Conservation (phyloP, 2,113 vertebrate species). For the Cacatua alba region DNA sequence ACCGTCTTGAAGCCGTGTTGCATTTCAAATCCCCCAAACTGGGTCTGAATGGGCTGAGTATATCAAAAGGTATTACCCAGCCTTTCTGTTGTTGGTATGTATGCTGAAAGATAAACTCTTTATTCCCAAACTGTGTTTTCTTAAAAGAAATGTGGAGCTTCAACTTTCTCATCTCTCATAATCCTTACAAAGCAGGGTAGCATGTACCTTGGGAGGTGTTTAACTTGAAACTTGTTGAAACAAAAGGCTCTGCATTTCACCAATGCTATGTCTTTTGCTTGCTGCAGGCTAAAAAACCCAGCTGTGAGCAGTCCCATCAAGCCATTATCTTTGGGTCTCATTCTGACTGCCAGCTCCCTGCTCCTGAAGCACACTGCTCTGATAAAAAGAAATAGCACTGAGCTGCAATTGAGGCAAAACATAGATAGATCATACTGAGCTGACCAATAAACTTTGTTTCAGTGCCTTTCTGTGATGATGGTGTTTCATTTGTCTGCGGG, state of each 20-base stretch:
- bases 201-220: neutral
- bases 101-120: neutral
- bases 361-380: neutral
- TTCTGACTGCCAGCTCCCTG: neutral
- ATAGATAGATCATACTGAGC: neutral
- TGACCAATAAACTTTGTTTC: conserved; percentile 40
- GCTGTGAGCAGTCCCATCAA: neutral
- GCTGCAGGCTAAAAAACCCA: neutral
- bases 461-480: neutral
- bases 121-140: neutral
- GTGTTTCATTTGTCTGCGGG: neutral
- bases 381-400: neutral
- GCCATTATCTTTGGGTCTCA: neutral
- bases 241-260: neutral
- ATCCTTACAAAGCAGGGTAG: conserved; percentile 4
- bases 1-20: neutral
- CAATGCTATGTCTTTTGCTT: neutral
- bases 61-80: conserved; percentile 11
- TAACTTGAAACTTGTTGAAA: conserved; percentile 23
- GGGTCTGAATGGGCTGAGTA: neutral
- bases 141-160: conserved; percentile 1
- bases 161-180: neutral
- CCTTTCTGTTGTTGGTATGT: neutral
- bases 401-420: neutral
- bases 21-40: conserved; percentile 11